Percentiles rank a stretch among this genome's conserved stretches.
Conservation (phyloP, 2,113 vertebrate species). For the Paedocypris sp. region DNA sequence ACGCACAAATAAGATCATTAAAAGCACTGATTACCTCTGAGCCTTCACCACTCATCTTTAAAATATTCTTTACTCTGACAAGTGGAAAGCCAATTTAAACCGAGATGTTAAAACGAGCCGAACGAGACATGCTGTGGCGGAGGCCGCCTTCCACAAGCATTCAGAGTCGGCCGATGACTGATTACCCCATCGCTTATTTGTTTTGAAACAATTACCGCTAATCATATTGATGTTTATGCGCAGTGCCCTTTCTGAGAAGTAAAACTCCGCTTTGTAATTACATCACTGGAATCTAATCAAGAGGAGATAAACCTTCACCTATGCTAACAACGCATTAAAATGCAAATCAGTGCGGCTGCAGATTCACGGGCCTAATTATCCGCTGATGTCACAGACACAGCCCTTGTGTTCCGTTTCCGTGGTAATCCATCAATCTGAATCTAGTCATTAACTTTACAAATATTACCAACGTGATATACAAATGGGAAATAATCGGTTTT, state of each 20-base stretch:
- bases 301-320: conserved; percentile 42
- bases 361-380: conserved; percentile 32
- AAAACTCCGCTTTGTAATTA: conserved; percentile 41
- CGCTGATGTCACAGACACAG: conserved; percentile 30
- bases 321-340: conserved; percentile 42
- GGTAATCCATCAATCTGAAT: conserved; percentile 32
- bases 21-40: conserved; percentile 42
- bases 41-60: conserved; percentile 38
- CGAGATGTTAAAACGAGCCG: conserved; percentile 38
- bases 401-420: conserved; percentile 22
- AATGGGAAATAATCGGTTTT: conserved; percentile 21
- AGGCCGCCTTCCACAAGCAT: conserved; percentile 32
- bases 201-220: conserved; percentile 42
- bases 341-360: conserved; percentile 33
- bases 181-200: conserved; percentile 38
- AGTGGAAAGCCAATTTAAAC: conserved; percentile 40
- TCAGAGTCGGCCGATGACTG: conserved; percentile 35
- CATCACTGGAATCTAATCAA: conserved; percentile 44
- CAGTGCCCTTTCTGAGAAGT: conserved; percentile 40
- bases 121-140: conserved; percentile 21
- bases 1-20: conserved; percentile 42
- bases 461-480: conserved; percentile 15
- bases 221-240: conserved; percentile 43
- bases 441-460: conserved; percentile 29
- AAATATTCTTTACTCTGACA: conserved; percentile 39